These are phyloP conservation scores for Lethrus apterus DNA, from an alignment of 1,140 invertebrate species.

Conservation along the genomic window DNA sequence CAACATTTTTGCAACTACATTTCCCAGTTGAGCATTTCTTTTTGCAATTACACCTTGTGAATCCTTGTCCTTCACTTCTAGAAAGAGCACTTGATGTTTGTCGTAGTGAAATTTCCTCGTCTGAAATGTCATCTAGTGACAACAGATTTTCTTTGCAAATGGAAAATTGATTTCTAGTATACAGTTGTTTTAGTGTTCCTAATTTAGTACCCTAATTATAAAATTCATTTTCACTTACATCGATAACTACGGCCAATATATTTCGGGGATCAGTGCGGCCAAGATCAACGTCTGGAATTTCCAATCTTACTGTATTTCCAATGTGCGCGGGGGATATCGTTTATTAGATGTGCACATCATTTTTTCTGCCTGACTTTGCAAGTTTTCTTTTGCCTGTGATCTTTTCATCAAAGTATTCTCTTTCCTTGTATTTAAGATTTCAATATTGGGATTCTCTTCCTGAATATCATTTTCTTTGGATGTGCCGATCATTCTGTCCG, in stretches of 20 bases:
- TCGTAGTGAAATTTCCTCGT: constrained; percentile 20
- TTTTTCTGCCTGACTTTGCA: too few relatives aligned
- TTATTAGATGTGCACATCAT: too few relatives aligned
- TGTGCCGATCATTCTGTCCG: too few relatives aligned
- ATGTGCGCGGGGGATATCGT: too few relatives aligned
- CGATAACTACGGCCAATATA: constrained; percentile 12
- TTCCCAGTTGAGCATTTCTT: constrained; percentile 19
- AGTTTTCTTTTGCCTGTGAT: too few relatives aligned
- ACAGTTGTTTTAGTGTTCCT: constrained; percentile 19
- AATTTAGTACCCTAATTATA: constrained; percentile 19
- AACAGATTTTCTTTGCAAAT: constrained; percentile 21
- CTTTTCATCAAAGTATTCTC: too few relatives aligned
- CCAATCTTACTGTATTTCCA: neutral
- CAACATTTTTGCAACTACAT: constrained; percentile 20
- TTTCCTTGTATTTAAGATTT: too few relatives aligned
- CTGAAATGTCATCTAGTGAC: constrained; percentile 18
- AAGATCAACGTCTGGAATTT: constrained; percentile 15
- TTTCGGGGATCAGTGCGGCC: constrained; percentile 12
- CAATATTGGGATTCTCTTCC: too few relatives aligned
- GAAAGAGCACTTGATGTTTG: constrained; percentile 20
- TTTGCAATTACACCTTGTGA: constrained; percentile 22
- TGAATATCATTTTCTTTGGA: too few relatives aligned
- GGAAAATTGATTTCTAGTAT: constrained; percentile 20
- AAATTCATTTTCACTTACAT: too few relatives aligned
- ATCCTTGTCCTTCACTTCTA: constrained; percentile 20